Evolutionary conservation across 2,797 vertebrate species (phyloP).

Genomic region (Cryptoblepharus egeriae): DNA sequence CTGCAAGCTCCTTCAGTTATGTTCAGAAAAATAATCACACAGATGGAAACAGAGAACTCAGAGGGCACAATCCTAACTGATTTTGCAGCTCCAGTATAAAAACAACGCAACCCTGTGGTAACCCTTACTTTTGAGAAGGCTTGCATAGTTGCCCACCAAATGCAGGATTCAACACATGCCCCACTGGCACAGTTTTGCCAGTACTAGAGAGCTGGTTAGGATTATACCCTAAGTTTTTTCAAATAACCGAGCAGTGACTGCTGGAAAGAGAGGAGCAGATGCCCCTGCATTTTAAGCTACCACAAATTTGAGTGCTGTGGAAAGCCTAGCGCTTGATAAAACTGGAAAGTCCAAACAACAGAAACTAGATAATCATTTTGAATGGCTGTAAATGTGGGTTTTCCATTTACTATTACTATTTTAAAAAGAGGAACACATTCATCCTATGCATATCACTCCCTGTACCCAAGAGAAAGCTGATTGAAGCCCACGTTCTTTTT

Average conservation of each 20-base stretch:
- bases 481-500: constrained; percentile 21
- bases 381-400: constrained; percentile 12
- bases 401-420: constrained; percentile 10
- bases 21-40: background rate
- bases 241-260: background rate
- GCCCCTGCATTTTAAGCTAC: constrained; percentile 19
- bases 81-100: too few species aligned
- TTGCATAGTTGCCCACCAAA: too few species aligned
- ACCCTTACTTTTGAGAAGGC: too few species aligned
- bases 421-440: background rate
- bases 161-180: too few species aligned
- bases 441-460: background rate
- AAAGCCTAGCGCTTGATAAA: background rate
- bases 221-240: background rate
- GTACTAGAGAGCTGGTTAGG: too few species aligned
- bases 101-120: too few species aligned
- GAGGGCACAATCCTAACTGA: too few species aligned
- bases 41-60: background rate
- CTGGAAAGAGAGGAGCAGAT: background rate
- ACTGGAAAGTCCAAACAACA: background rate
- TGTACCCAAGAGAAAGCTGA: constrained; percentile 11
- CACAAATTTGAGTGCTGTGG: background rate
- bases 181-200: too few species aligned
- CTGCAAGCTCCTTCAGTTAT: background rate
- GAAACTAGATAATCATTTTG: constrained; percentile 12